Evolutionary conservation across 2,888 invertebrate species (phyloP).

Genomic region (Isotomurus palustris): DNA sequence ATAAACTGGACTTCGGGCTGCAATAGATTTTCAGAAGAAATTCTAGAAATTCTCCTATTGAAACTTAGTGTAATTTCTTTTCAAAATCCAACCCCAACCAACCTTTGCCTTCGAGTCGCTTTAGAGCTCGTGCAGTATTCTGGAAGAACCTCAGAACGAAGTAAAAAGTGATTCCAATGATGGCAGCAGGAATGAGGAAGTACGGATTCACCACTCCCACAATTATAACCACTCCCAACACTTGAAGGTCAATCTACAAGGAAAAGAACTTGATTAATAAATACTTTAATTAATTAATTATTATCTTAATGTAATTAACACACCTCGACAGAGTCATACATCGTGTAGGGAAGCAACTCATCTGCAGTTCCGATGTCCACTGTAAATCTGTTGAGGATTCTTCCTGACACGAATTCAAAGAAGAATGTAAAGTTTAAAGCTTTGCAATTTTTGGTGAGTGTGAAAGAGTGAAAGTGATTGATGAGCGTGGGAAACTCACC

Average conservation of each 20-base stretch:
- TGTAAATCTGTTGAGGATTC: constrained; percentile 76
- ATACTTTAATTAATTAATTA: background rate
- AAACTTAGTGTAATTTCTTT: background rate
- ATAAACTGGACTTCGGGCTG: constrained; percentile 54
- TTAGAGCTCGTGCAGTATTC: constrained; percentile 52
- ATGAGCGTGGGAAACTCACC: constrained; percentile 55
- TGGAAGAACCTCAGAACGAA: constrained; percentile 52
- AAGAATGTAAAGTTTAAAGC: background rate
- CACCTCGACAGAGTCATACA: constrained; percentile 30
- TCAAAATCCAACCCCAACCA: constrained; percentile 45
- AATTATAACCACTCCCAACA: constrained; percentile 37
- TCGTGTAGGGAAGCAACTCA: constrained; percentile 59
- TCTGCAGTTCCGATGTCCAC: constrained; percentile 77
- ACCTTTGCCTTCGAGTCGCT: constrained; percentile 54
- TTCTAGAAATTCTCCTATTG: background rate
- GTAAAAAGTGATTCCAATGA: constrained; percentile 51
- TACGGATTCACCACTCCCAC: constrained; percentile 36
- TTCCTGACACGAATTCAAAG: constrained; percentile 55
- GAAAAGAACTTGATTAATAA: background rate
- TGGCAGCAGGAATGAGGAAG: constrained; percentile 48
- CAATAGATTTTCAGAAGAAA: constrained; percentile 19
- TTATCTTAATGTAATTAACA: constrained; percentile 23
- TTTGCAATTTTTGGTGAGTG: constrained; percentile 21
- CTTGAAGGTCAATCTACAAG: constrained; percentile 48
- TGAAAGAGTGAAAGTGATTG: constrained; percentile 12